Conservation (phyloP, 2,113 vertebrate species). For the Pteruthius melanotis region DNA sequence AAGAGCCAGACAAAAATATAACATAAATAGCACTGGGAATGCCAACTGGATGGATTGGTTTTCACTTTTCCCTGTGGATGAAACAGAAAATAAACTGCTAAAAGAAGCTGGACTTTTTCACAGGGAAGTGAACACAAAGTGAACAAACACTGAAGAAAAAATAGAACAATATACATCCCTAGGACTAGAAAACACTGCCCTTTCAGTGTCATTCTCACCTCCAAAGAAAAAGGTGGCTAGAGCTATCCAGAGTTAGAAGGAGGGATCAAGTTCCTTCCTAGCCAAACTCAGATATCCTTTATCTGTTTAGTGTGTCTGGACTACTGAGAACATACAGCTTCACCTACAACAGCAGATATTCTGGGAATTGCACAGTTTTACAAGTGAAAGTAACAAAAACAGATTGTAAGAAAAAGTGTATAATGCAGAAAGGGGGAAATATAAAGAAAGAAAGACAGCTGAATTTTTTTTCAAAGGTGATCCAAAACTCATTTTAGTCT, state of each 20-base stretch:
- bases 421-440: not conserved
- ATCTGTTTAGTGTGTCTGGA: not conserved
- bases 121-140: not conserved
- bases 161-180: accelerated
- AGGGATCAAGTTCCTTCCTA: not conserved
- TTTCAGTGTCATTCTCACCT: not conserved
- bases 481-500: not conserved
- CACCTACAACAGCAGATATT: not conserved
- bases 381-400: not conserved
- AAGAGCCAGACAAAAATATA: not conserved
- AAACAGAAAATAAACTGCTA: not conserved
- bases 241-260: not conserved
- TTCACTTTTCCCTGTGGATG: not conserved
- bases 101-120: not conserved
- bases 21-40: not conserved
- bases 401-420: not conserved
- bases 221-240: not conserved
- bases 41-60: not conserved
- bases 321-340: not conserved
- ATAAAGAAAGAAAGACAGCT: not conserved
- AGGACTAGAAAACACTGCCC: not conserved
- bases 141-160: not conserved
- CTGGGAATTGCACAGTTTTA: not conserved
- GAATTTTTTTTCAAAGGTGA: not conserved
- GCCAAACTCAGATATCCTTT: not conserved